These are phyloP conservation scores for Sarcophaga peregrina DNA, from an alignment of 1,140 invertebrate genomes.

Conservation along the genomic window DNA sequence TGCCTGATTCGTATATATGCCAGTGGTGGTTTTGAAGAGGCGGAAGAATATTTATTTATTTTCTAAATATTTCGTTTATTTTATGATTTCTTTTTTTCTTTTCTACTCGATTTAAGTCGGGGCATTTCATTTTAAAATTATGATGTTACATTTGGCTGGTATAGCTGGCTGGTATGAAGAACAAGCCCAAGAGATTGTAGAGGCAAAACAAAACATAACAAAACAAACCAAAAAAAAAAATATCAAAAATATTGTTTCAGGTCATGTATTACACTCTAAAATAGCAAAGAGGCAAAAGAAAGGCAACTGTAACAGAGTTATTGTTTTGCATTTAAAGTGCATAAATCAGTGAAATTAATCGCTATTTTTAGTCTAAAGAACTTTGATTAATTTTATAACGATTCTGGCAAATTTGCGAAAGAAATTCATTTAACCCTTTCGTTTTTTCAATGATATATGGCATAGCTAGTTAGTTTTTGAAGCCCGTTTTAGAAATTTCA, in stretches of 20 bases:
- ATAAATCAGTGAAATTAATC: not conserved
- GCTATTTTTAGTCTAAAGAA: not conserved
- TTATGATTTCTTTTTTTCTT: not conserved
- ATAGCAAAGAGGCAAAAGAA: not conserved
- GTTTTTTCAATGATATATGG: no score
- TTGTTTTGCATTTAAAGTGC: not conserved
- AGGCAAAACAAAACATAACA: no score
- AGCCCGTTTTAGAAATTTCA: no score
- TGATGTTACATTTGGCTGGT: not conserved
- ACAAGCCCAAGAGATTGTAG: no score
- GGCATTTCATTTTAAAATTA: not conserved
- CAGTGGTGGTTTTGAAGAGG: not conserved
- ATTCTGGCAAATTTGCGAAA: no score
- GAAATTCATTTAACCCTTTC: no score
- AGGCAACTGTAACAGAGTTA: not conserved
- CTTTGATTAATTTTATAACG: not conserved
- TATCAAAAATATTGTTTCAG: no score
- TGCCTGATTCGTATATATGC: not conserved
- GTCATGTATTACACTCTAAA: not conserved
- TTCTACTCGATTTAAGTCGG: not conserved
- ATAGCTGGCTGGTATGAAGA: no score
- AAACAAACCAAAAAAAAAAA: no score
- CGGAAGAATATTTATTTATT: slow-evolving; percentile 6
- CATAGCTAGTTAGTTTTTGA: no score
- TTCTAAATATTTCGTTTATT: slow-evolving; percentile 5